Evolutionary conservation across 2,113 vertebrate genomes (phyloP).

Genomic region (Bos javanicus): DNA sequence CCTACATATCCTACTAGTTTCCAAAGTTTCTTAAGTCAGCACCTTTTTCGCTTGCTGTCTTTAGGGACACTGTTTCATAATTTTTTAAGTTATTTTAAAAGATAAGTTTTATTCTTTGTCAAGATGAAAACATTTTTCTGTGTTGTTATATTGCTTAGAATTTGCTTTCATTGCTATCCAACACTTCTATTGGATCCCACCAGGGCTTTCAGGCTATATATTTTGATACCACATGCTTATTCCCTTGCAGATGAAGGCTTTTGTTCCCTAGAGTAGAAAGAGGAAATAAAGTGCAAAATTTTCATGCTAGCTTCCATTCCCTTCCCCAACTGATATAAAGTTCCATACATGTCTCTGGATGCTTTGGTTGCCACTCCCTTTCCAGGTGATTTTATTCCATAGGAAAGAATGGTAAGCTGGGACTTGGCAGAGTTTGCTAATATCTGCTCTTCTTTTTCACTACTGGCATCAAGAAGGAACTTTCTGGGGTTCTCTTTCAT

Average conservation of each 20-base stretch:
- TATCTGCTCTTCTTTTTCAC: background rate
- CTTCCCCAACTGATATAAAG: background rate
- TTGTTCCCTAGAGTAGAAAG: background rate
- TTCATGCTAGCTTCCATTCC: background rate
- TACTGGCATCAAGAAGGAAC: background rate
- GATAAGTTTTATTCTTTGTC: background rate
- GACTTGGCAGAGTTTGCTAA: background rate
- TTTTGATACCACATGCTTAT: background rate
- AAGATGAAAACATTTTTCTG: background rate
- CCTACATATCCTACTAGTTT: background rate
- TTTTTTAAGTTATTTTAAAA: background rate
- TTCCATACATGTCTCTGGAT: background rate
- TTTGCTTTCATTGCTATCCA: background rate
- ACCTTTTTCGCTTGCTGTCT: background rate
- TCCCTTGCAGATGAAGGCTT: background rate
- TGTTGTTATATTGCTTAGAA: background rate
- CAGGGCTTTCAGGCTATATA: background rate
- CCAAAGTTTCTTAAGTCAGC: background rate
- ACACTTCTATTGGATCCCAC: background rate
- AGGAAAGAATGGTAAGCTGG: rapidly evolving
- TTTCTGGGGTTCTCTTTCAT: background rate
- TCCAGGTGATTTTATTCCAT: background rate
- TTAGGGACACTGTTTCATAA: background rate
- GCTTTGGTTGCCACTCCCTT: background rate
- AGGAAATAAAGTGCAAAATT: background rate